Evolutionary conservation across 1,140 invertebrate species (phyloP).

Genomic region (Cheumatopsyche charites): DNA sequence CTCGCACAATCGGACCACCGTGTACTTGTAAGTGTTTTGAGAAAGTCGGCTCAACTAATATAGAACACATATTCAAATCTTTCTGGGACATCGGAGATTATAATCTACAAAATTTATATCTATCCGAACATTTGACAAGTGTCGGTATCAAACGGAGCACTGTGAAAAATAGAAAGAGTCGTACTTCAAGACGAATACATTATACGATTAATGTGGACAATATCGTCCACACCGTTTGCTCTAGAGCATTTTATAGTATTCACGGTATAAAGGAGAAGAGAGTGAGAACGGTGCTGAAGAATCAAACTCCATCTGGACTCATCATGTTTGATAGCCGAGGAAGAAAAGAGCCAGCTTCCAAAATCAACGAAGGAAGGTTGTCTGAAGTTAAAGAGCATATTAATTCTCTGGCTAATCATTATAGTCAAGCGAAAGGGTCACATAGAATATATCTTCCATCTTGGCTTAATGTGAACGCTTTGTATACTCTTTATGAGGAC

Average conservation of each 20-base stretch:
- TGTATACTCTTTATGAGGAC: neutral
- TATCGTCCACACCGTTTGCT: neutral
- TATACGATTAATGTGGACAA: neutral
- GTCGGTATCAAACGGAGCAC: neutral
- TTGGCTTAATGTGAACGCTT: neutral
- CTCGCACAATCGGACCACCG: neutral
- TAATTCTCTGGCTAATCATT: neutral
- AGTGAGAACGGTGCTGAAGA: neutral
- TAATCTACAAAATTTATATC: conserved; percentile 4
- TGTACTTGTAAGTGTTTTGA: neutral
- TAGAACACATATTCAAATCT: neutral
- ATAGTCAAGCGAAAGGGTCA: neutral
- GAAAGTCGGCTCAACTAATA: neutral
- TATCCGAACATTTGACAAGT: neutral
- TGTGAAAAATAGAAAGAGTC: neutral
- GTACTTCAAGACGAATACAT: neutral
- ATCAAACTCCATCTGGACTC: neutral
- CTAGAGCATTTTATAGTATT: neutral
- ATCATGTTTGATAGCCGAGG: neutral
- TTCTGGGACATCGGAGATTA: neutral
- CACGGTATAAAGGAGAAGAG: neutral
- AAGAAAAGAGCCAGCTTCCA: neutral
- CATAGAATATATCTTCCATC: neutral
- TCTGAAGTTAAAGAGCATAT: conserved; percentile 7
- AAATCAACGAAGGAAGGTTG: neutral